phyloP scores from a whole-genome alignment of 2,113 vertebrate species.

The Rhipidura dahli region DNA sequence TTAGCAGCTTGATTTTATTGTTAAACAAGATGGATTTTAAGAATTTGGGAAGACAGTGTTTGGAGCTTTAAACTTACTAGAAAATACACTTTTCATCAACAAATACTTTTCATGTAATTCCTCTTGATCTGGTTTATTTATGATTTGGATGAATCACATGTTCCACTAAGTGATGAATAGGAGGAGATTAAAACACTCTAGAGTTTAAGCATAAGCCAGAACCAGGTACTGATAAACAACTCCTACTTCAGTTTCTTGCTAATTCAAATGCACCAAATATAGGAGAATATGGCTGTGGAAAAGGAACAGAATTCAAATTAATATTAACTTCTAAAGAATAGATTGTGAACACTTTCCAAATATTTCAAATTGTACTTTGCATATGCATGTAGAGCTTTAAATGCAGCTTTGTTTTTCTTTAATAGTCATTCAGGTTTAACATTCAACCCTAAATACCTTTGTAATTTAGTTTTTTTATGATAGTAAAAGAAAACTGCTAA shows the following conservation, averaged over 20 bases:
- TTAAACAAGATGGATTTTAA: constrained; percentile 56
- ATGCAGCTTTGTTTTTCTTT: not conserved
- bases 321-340: not conserved
- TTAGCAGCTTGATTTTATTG: constrained; percentile 57
- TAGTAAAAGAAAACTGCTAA: not conserved
- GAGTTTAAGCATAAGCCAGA: not conserved
- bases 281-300: not conserved
- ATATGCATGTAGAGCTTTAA: not conserved
- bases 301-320: not conserved
- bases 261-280: not conserved
- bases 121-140: not conserved
- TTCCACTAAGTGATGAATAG: not conserved
- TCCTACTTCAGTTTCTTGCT: not conserved
- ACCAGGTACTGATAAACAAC: not conserved
- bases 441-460: not conserved
- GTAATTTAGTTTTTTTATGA: not conserved
- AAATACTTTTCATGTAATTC: not conserved
- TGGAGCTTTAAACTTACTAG: constrained; percentile 8
- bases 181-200: not conserved
- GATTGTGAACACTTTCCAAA: not conserved
- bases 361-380: not conserved
- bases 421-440: not conserved
- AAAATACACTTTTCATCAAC: not conserved
- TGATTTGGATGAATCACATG: not conserved
- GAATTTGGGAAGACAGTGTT: not conserved